Percentiles rank a stretch among this genome's conserved stretches.
phyloP scores from a whole-genome alignment of 53 echinoderm and acorn worm genomes.

The Arbacia lixula region DNA sequence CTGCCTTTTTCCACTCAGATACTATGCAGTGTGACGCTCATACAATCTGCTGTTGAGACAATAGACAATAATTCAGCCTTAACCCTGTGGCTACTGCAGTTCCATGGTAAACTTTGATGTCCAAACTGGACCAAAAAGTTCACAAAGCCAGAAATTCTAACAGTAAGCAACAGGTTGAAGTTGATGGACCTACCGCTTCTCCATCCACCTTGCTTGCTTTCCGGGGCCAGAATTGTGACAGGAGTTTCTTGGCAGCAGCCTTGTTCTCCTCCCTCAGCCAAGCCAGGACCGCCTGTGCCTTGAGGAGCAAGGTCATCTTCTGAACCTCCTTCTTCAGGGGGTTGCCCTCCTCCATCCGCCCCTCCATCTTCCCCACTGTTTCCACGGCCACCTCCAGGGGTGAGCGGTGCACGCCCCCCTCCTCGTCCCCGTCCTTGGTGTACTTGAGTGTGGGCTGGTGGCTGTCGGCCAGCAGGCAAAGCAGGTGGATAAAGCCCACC shows the following conservation, averaged over 20 bases:
- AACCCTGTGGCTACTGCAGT: too few species aligned
- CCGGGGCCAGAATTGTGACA: conserved; percentile 1
- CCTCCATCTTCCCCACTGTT: conserved; percentile 1
- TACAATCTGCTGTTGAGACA: too few species aligned
- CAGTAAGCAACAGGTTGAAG: too few species aligned
- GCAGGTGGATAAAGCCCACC: conserved; percentile 13
- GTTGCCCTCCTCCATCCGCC: background rate
- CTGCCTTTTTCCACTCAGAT: too few species aligned
- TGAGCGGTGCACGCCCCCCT: background rate
- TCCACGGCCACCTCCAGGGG: conserved; percentile 16
- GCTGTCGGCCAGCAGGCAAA: conserved; percentile 13
- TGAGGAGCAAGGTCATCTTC: background rate
- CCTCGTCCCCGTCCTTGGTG: conserved; percentile 16
- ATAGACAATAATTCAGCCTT: too few species aligned
- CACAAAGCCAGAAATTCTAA: too few species aligned
- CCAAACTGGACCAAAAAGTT: too few species aligned
- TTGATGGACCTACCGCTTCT: too few species aligned
- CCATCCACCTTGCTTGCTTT: too few species aligned
- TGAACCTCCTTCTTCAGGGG: background rate
- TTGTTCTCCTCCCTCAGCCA: background rate
- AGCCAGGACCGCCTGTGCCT: conserved; percentile 30
- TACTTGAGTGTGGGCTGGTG: conserved; percentile 2
- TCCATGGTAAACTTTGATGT: too few species aligned
- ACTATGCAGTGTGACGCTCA: too few species aligned
- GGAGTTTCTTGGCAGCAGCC: background rate